Evolutionary conservation across 2,113 vertebrate genomes (phyloP), one percentile per base, ranked within the genome.

Genomic region (Syrrhaptes paradoxus): DNA sequence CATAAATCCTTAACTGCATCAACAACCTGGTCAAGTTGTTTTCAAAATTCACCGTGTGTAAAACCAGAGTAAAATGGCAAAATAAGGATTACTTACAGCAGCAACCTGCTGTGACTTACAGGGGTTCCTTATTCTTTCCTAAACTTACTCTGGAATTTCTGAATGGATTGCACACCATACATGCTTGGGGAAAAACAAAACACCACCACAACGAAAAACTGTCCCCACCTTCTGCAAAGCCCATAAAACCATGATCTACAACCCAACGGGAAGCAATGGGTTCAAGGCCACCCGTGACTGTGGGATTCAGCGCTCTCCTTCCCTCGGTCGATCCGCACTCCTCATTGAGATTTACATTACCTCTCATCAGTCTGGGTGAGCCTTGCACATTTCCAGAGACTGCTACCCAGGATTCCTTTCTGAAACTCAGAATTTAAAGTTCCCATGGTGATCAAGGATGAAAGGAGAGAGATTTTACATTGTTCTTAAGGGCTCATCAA

Each of bases 1-100:
- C 90, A 92, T 83, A 94, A 85, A 93, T 74, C 76, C 72, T 77
- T 84, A 87, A 90, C 85, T 59, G 55, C 74, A 91, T 75, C 94
- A 96, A 79, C 68, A 92, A 75, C 51, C 78, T 15, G 38, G 63
- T 84, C 72, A 51, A 19, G 61, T 41, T 52, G 49, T 63, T 96
- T 66, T 95, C 73, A 94, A 65, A 94, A 96, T 76, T 95, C 70
- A 49, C 48, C 85, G 83, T 79, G 57, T 63, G 78, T 48, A 89
- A 96, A 94, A 76, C 26, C 86, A 67, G 46, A 85, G 72, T 71
- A 87, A 92, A 93, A 93, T 8, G 3, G 46, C 58, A 95, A 87
- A 81, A 78, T 32, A 15, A 75, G 68, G 76, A 58, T 78, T 66
- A 58, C 36, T 61, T 79, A 46, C 31, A 77, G 29, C 18, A 86